These are phyloP conservation scores for Heterotilapia buettikoferi DNA, from an alignment of 2,113 vertebrate species.

Conservation along the genomic window DNA sequence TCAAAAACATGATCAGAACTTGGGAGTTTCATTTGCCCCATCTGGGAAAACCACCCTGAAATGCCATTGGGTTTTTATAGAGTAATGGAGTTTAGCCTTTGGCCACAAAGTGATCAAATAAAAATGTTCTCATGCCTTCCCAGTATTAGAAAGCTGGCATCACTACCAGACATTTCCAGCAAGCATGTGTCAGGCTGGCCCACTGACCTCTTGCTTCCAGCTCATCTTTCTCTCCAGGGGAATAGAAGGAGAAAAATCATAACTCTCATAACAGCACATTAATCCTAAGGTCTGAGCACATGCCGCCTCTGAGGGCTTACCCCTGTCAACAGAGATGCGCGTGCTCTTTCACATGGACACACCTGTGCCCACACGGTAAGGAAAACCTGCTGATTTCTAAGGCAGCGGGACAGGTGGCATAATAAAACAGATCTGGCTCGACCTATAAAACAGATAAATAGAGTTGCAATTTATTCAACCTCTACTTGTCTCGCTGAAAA, in stretches of 20 bases:
- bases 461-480: neutral
- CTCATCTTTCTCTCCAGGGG: slow-evolving; percentile 43
- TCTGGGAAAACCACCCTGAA: neutral
- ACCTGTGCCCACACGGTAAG: slow-evolving; percentile 1
- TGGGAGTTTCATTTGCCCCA: neutral
- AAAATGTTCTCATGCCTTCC: slow-evolving; percentile 2
- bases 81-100: slow-evolving; percentile 12
- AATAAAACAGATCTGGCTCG: neutral
- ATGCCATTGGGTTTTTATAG: neutral
- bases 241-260: slow-evolving; percentile 24
- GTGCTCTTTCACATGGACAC: slow-evolving; percentile 1
- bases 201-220: slow-evolving; percentile 53
- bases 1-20: neutral
- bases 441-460: neutral
- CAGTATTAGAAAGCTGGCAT: slow-evolving; percentile 37
- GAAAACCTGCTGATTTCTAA: neutral
- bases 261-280: slow-evolving; percentile 53
- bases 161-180: slow-evolving; percentile 18
- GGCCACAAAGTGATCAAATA: slow-evolving; percentile 14
- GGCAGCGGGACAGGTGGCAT: neutral
- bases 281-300: slow-evolving; percentile 52
- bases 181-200: slow-evolving; percentile 38
- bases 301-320: slow-evolving; percentile 31
- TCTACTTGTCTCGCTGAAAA: neutral
- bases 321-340: slow-evolving; percentile 20